Evolutionary conservation across 2,113 vertebrate species (phyloP).

Genomic region (Phylloscopus trochilus): DNA sequence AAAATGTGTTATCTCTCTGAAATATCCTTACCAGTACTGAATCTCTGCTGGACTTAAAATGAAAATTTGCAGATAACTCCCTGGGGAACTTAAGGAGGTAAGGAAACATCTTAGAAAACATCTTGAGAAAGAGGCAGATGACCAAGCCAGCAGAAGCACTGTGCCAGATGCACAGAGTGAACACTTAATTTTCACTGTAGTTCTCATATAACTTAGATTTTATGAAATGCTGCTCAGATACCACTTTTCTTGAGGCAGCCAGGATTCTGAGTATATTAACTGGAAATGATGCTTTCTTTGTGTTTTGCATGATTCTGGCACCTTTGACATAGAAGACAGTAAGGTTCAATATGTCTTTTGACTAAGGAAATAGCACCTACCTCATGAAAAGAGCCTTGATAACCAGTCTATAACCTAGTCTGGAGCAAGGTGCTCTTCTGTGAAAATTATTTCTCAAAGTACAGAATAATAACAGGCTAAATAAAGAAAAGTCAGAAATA

Average conservation of each 20-base stretch:
- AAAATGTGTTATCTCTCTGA: neutral
- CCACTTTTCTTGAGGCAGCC: neutral
- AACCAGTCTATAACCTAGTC: neutral
- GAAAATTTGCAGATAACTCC: neutral
- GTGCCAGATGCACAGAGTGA: neutral
- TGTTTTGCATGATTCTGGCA: neutral
- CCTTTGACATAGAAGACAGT: neutral
- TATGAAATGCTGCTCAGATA: neutral
- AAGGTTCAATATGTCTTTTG: neutral
- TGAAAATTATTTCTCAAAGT: neutral
- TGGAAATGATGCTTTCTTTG: neutral
- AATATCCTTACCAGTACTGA: neutral
- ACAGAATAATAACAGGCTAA: neutral
- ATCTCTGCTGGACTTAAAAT: neutral
- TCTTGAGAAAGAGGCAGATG: neutral
- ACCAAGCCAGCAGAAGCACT: neutral
- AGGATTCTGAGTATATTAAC: neutral
- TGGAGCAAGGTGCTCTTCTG: accelerated
- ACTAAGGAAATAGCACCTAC: neutral
- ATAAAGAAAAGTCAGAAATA: neutral
- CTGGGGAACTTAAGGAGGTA: neutral
- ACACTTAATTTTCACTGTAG: neutral
- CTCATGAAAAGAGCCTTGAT: neutral
- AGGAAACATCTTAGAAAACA: neutral
- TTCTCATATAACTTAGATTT: neutral